Evolutionary conservation across 2,113 vertebrate species (phyloP).

Genomic region (Leptocoma aspasia): DNA sequence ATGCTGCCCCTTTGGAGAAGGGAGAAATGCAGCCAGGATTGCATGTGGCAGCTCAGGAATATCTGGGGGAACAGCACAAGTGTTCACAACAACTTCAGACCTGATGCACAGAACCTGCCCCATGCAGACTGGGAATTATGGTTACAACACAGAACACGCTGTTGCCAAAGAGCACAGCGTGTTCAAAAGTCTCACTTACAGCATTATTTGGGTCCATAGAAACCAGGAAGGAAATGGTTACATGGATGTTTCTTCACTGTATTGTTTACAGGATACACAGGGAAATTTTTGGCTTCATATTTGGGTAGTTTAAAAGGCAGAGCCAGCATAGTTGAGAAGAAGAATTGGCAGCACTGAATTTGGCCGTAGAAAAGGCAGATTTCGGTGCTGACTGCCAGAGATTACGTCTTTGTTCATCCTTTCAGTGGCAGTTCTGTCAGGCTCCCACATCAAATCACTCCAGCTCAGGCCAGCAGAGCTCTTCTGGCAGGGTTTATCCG

Average conservation of each 20-base stretch:
- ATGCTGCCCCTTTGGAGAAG: neutral
- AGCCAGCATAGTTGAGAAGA: neutral
- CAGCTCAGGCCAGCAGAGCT: neutral
- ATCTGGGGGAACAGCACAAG: neutral
- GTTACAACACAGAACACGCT: neutral
- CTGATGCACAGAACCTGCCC: neutral
- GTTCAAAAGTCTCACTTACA: neutral
- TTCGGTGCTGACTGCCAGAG: neutral
- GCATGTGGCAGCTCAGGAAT: neutral
- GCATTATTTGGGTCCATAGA: neutral
- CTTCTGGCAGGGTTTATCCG: neutral
- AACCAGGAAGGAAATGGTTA: conserved; percentile 41
- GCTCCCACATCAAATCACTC: neutral
- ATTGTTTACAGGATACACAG: conserved; percentile 12
- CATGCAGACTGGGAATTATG: rapidly evolving
- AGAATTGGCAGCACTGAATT: neutral
- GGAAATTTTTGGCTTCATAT: conserved; percentile 8
- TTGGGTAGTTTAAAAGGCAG: conserved; percentile 3
- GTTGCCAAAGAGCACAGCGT: rapidly evolving
- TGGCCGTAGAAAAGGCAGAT: neutral
- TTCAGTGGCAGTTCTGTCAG: neutral
- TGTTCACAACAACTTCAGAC: rapidly evolving
- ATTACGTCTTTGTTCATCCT: neutral
- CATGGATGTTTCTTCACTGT: neutral
- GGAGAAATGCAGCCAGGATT: neutral